These are phyloP conservation scores for Vanacampus margaritifer DNA, from an alignment of 2,113 vertebrate genomes.

Conservation along the genomic window DNA sequence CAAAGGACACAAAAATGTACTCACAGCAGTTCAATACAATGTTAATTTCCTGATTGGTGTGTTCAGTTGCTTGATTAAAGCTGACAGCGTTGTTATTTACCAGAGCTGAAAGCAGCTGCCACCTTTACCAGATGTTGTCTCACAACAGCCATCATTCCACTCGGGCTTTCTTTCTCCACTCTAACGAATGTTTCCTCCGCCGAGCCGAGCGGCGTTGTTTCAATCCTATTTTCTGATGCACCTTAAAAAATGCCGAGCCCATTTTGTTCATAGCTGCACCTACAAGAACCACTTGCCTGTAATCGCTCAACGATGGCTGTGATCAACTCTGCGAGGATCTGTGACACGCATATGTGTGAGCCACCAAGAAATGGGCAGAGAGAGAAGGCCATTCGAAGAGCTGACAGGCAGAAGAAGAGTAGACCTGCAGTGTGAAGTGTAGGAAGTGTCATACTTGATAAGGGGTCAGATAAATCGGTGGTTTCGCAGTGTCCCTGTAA, in stretches of 20 bases:
- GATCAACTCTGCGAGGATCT: slow-evolving; percentile 20
- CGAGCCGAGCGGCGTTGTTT: background rate
- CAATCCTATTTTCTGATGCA: background rate
- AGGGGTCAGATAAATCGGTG: slow-evolving; percentile 52
- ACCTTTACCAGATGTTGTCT: slow-evolving; percentile 4
- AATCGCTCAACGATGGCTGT: slow-evolving; percentile 30
- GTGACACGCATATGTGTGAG: background rate
- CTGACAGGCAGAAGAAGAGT: slow-evolving; percentile 5
- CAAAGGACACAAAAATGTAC: background rate
- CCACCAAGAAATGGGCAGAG: slow-evolving; percentile 16
- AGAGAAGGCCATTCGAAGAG: background rate
- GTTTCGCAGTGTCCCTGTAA: slow-evolving; percentile 51
- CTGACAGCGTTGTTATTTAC: background rate
- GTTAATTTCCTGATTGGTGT: background rate
- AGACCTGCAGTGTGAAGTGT: slow-evolving; percentile 52
- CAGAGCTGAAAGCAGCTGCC: background rate
- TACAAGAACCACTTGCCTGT: slow-evolving; percentile 6
- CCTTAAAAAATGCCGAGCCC: background rate
- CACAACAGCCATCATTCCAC: background rate
- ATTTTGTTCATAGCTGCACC: background rate
- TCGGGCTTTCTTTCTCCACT: background rate
- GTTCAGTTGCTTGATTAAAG: background rate
- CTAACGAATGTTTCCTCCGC: background rate
- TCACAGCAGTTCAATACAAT: background rate
- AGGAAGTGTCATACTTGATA: slow-evolving; percentile 52